Conservation (phyloP, 2,113 vertebrate species). For the Lagopus muta region DNA sequence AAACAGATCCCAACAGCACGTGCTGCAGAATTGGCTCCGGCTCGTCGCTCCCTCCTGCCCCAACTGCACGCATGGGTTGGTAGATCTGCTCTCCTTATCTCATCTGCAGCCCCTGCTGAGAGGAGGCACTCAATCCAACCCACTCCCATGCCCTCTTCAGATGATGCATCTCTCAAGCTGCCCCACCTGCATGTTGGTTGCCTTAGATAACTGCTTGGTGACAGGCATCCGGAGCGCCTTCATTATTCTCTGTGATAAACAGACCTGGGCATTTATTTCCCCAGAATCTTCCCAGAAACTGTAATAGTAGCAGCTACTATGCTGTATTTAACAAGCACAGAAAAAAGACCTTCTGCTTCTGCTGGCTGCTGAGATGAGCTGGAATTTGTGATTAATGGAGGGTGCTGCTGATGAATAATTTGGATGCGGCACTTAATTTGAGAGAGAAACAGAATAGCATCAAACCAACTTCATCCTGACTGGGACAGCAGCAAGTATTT, state of each 20-base stretch:
- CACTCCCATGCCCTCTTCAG: neutral
- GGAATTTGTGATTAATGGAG: neutral
- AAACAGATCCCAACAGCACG: neutral
- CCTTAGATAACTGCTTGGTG: neutral
- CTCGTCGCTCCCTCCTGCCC: neutral
- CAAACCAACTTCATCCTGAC: neutral
- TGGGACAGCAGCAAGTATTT: neutral
- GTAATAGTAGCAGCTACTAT: fast-evolving
- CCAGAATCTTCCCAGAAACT: neutral
- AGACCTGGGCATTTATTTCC: neutral
- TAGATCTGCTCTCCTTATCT: neutral
- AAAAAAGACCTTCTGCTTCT: neutral
- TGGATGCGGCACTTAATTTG: neutral
- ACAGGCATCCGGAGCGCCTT: fast-evolving
- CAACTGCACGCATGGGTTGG: neutral
- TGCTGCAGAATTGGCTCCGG: fast-evolving
- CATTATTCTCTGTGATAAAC: neutral
- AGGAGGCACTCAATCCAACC: neutral
- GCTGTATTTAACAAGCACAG: neutral
- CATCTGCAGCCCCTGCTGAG: fast-evolving
- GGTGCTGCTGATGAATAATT: neutral
- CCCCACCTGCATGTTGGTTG: fast-evolving
- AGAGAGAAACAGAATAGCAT: neutral
- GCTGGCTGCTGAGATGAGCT: neutral
- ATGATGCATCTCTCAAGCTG: neutral